A percentile compares a stretch with the other conserved stretches of the same genome.
phyloP scores from a whole-genome alignment of 2,113 vertebrate species.

The Ploceus nigricollis region DNA sequence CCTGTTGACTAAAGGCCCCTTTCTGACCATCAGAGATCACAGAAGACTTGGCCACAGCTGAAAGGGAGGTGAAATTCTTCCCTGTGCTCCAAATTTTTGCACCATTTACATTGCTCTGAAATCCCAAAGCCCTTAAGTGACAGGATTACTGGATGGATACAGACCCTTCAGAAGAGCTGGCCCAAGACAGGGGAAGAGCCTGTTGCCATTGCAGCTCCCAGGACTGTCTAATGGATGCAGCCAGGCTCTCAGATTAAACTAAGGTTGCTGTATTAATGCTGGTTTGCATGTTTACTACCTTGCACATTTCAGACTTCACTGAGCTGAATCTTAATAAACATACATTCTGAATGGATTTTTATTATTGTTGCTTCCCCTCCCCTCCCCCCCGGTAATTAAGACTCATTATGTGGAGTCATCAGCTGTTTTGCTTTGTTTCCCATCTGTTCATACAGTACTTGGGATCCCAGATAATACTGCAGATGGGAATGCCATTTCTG shows the following conservation, averaged over 20 bases:
- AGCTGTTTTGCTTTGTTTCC: conserved; percentile 36
- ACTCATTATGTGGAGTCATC: conserved; percentile 22
- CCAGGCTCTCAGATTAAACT: background rate
- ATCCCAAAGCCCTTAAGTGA: background rate
- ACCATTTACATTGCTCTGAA: background rate
- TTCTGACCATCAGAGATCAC: background rate
- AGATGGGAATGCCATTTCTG: background rate
- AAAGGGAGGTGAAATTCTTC: background rate
- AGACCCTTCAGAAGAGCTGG: background rate
- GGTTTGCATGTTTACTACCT: background rate
- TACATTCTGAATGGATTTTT: conserved; percentile 12
- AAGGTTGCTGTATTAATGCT: background rate
- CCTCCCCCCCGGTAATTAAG: background rate
- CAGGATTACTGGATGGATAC: background rate
- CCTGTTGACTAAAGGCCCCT: background rate
- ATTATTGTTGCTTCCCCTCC: background rate
- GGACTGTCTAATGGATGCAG: rapidly evolving
- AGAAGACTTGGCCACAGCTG: background rate
- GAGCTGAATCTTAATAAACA: conserved; percentile 13
- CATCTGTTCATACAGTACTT: conserved; percentile 19
- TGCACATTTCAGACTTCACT: background rate
- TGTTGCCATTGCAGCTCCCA: background rate
- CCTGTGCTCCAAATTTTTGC: background rate
- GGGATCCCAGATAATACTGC: background rate
- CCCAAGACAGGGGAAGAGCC: background rate